Evolutionary conservation across 2,797 vertebrate species (phyloP), one percentile per base, ranked within the genome.

Genomic region (Poecile montanus): DNA sequence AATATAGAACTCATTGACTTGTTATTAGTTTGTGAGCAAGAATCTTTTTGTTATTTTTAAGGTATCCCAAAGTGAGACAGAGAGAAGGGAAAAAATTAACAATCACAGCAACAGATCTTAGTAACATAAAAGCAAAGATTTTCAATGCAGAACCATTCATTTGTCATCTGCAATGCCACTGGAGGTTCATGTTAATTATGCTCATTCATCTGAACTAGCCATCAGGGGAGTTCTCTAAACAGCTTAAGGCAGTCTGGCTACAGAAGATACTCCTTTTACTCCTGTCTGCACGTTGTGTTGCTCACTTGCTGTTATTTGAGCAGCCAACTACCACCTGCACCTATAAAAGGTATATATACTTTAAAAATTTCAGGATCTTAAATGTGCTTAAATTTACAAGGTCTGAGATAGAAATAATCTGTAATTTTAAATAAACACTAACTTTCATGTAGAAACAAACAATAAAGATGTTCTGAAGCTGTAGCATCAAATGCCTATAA

Each of bases 131-230:
- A 88, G 40, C 70, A 91, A 96, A 96, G 44, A 62, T 87, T 94
- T 94, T 89, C 72, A 78, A 58, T 78, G 72, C 29, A 53, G 87
- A 96, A 94, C 93, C 93, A 97, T 96, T 93, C 91, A 94, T 94
- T 97, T 97, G 89, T 97, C 97, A 97, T 97, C 94, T 97, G 78
- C 94, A 96, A 86, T 96, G 94, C 95, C 94, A 94, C 96, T 94
- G 95, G 96, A 97, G 95, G 97, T 80, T 97, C 88, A 42, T 80
- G 85, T 93, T 98, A 97, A 98, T 98, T 97, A 97, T 94, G 70
- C 85, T 97, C 93, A 54, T 96, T 97, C 95, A 96, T 97, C 90
- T 95, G 91, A 97, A 93, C 80, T 85, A 97, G 96, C 90, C 94
- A 93, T 80, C 77, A 71, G 94, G 96, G 94, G 96, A 94, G 83